Percentiles rank a stretch among this genome's conserved stretches.
These are phyloP conservation scores for Eulithis testata DNA, from an alignment of 2,888 invertebrate genomes.

Conservation along the genomic window DNA sequence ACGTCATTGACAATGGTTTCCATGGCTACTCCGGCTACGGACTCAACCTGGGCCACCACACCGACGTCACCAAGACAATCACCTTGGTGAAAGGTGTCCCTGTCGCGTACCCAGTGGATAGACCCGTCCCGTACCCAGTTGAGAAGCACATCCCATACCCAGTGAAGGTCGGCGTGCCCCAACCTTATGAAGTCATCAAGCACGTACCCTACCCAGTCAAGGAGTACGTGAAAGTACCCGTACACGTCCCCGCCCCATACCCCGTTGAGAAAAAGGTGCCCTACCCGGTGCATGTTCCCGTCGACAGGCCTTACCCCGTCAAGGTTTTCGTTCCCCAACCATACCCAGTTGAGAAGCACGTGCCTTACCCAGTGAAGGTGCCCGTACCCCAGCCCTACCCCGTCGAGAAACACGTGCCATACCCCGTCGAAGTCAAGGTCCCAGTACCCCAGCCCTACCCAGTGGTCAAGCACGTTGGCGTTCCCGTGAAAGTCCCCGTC, in stretches of 20 bases:
- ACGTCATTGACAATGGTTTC: slow-evolving; percentile 65
- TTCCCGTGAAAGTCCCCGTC: slow-evolving; percentile 88
- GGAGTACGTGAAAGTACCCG: slow-evolving; percentile 91
- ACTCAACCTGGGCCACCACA: slow-evolving; percentile 71
- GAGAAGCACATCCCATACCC: slow-evolving; percentile 88
- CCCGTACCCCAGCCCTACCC: slow-evolving; percentile 91
- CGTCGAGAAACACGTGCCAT: slow-evolving; percentile 89
- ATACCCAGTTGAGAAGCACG: slow-evolving; percentile 91
- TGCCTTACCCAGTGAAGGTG: slow-evolving; percentile 90
- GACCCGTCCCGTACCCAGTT: slow-evolving; percentile 86
- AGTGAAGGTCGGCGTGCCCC: slow-evolving; percentile 88
- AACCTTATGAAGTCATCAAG: slow-evolving; percentile 89
- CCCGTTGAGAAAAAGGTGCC: slow-evolving; percentile 92
- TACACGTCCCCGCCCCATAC: slow-evolving; percentile 90
- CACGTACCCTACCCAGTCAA: slow-evolving; percentile 89
- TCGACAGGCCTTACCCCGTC: slow-evolving; percentile 91
- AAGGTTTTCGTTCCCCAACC: slow-evolving; percentile 92
- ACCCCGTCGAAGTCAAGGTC: slow-evolving; percentile 89
- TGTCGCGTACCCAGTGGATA: slow-evolving; percentile 87
- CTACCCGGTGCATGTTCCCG: slow-evolving; percentile 88
- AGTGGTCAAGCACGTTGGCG: slow-evolving; percentile 86
- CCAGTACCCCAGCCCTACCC: slow-evolving; percentile 91
- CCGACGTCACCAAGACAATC: slow-evolving; percentile 86
- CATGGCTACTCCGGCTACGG: slow-evolving; percentile 54
- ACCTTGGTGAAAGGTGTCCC: slow-evolving; percentile 88